Evolutionary conservation across 2,797 vertebrate species (phyloP).

Genomic region (Pipistrellus pipistrellus): DNA sequence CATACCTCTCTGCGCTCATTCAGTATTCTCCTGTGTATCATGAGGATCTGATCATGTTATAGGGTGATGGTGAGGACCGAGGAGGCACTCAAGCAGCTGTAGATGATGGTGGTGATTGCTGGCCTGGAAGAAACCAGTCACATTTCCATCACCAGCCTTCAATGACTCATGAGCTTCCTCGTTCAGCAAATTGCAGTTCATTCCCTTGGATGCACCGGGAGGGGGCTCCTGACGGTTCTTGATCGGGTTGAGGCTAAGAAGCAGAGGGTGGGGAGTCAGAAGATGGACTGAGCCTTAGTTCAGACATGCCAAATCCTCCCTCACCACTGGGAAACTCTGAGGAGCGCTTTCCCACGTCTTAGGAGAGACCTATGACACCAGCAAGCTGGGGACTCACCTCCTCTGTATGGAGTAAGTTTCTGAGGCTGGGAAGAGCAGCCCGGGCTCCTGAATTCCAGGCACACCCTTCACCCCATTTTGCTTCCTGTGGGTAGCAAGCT

Average conservation of each 20-base stretch:
- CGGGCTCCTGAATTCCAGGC: neutral
- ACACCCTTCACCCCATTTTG: rapidly evolving
- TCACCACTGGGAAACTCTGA: neutral
- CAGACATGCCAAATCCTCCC: slow-evolving; percentile 26
- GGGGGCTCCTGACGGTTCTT: neutral
- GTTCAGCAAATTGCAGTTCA: slow-evolving; percentile 10
- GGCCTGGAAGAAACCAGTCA: neutral
- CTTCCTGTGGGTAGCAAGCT: neutral
- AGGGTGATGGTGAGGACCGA: neutral
- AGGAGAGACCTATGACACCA: neutral
- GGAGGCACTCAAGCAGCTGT: no score
- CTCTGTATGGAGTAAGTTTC: neutral
- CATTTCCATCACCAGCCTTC: neutral
- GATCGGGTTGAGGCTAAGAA: slow-evolving; percentile 14
- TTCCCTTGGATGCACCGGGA: slow-evolving; percentile 28
- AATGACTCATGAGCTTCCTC: slow-evolving; percentile 43
- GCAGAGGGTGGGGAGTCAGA: neutral
- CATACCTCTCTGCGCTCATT: neutral
- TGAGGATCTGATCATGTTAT: neutral
- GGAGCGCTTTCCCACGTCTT: slow-evolving; percentile 5
- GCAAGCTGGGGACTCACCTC: neutral
- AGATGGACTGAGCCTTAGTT: neutral
- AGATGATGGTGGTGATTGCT: neutral
- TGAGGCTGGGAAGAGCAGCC: neutral
- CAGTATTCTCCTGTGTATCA: neutral